A percentile compares a stretch with the other conserved stretches of the same genome.
Evolutionary conservation across 2,113 vertebrate species (phyloP).

Genomic region (Serilophus lunatus): DNA sequence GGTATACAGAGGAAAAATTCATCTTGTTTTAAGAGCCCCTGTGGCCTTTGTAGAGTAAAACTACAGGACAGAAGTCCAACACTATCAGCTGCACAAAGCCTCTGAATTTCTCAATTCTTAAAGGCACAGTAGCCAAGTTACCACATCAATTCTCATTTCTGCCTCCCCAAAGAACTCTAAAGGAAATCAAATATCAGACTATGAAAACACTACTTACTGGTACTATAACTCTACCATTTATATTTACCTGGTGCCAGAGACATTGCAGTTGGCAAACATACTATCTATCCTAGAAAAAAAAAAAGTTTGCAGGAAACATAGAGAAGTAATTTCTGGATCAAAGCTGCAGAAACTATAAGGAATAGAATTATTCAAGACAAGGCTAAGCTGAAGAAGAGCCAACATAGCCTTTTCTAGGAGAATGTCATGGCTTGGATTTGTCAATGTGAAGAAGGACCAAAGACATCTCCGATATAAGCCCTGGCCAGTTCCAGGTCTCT

Average conservation of each 20-base stretch:
- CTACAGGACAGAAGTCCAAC: neutral
- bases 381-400: neutral
- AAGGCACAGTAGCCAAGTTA: neutral
- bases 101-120: neutral
- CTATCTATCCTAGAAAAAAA: neutral
- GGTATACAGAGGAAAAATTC: neutral
- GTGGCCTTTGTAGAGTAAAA: neutral
- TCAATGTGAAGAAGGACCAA: neutral
- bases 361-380: neutral
- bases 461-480: neutral
- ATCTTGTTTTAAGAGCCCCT: neutral
- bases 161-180: neutral
- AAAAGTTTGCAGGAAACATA: neutral
- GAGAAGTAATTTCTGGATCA: neutral
- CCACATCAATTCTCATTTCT: neutral
- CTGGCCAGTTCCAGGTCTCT: neutral
- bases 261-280: neutral
- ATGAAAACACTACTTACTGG: neutral
- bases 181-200: neutral
- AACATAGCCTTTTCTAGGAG: neutral
- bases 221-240: neutral
- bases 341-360: neutral
- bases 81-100: neutral
- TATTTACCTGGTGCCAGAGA: neutral
- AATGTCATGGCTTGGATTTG: accelerated